phyloP scores from a whole-genome alignment of 1,140 invertebrate genomes.

The Rhizoglyphus robini region DNA sequence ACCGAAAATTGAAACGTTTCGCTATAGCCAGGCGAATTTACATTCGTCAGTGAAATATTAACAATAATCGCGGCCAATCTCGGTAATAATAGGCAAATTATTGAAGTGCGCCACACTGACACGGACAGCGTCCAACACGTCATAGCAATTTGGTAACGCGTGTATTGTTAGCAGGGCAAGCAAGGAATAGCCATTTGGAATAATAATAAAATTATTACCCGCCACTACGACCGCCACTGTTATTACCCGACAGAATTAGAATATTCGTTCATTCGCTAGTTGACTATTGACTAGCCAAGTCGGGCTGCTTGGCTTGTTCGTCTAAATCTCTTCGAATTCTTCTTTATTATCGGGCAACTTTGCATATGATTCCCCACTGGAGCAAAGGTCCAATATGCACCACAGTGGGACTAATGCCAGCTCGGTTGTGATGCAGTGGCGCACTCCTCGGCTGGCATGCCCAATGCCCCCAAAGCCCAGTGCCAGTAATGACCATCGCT shows the following conservation, averaged over 20 bases:
- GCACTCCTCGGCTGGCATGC: too few species aligned
- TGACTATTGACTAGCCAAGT: too few species aligned
- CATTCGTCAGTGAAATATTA: too few species aligned
- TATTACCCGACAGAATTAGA: neutral
- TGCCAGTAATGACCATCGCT: too few species aligned
- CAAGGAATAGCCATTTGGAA: neutral
- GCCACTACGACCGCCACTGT: neutral
- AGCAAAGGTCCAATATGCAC: too few species aligned
- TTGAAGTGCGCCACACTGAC: neutral
- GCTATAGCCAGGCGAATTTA: too few species aligned
- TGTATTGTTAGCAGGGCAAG: neutral
- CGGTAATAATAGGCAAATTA: slow-evolving; percentile 7
- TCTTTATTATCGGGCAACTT: neutral
- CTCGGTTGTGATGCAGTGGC: too few species aligned
- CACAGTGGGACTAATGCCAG: too few species aligned
- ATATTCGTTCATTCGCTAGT: too few species aligned
- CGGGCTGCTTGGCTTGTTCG: neutral
- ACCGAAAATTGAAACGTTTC: too few species aligned
- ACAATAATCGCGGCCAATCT: neutral
- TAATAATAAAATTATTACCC: neutral
- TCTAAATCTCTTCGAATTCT: neutral
- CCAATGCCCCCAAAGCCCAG: too few species aligned
- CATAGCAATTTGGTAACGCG: slow-evolving; percentile 9
- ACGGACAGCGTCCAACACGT: neutral
- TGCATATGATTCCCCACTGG: neutral